A percentile compares a stretch with the other conserved stretches of the same genome.
Evolutionary conservation across 1,140 invertebrate species (phyloP).

Genomic region (Monochamus saltuarius): DNA sequence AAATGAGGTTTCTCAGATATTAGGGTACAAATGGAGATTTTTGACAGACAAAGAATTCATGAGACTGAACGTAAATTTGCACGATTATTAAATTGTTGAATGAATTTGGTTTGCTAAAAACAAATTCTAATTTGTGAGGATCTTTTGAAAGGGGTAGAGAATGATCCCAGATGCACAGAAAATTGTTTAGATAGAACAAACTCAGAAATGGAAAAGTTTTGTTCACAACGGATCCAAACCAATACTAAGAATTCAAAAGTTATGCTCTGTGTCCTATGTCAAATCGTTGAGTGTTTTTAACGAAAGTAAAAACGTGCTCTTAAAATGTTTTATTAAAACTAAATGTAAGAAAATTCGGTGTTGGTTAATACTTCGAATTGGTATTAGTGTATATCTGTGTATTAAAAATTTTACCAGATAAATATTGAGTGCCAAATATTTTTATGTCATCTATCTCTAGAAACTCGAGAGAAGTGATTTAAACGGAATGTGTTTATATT

Average conservation of each 20-base stretch:
- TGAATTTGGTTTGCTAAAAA: not conserved
- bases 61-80: conserved; percentile 34
- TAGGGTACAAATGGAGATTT: conserved; percentile 72
- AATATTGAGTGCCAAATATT: no score
- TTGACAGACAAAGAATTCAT: conserved; percentile 73
- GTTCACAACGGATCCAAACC: no score
- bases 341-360: no score
- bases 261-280: no score
- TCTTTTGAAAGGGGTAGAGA: not conserved
- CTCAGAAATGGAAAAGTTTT: no score
- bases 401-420: no score
- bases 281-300: no score
- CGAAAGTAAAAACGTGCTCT: no score
- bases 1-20: conserved; percentile 66
- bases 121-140: not conserved
- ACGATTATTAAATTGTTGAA: conserved; percentile 24
- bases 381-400: no score
- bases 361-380: no score
- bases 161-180: not conserved
- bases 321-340: no score
- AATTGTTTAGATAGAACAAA: not conserved
- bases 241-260: no score
- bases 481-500: not conserved
- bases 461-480: not conserved
- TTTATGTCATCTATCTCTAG: not conserved